Evolutionary conservation across 2,113 vertebrate species (phyloP), one percentile per base, ranked within the genome.

Genomic region (Brachyhypopomus occidentalis): DNA sequence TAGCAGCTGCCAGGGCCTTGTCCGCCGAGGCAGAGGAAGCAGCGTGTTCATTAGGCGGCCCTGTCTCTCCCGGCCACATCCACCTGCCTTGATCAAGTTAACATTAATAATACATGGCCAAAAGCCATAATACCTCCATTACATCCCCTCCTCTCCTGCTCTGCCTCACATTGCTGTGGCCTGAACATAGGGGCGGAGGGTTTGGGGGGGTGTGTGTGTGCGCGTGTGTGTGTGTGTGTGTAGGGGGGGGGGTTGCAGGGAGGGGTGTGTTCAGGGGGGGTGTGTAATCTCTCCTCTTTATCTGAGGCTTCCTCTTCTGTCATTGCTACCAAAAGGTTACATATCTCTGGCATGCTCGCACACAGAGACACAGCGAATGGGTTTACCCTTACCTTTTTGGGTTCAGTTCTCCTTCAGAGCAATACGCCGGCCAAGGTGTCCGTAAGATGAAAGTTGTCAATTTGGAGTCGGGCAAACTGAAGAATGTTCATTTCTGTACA

Each of bases 21-120:
- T 92, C 89, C 84, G 83, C 83, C 11, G 76, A 84, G 84, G 77
- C 58, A 72, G 80, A 67, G 25, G 79, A 87, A 81, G 86, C 45
- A 25, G 86, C 80, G 67, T 89, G 90, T 93, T 94, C 92, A 94
- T 94, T 93, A 94, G 90, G 88, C 87, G 88, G 90, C 84, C 87
- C 88, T 83, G 84, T 90, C 90, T 92, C 93, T 93, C 92, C 88
- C 87, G 92, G 91, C 92, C 89, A 90, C 87, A 90, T 91, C 91
- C 93, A 93, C 93, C 93, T 93, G 92, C 93, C 91, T 93, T 92
- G 89, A 93, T 93, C 93, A 94, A 89, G 89, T 90, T 91, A 90
- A 85, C 93, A 93, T 94, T 92, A 93, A 94, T 94, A 94, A 94
- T 94, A 92, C 91, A 94, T 93, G 89, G 88, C 83, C 81, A 88